Conservation (phyloP, 2,113 vertebrate species). For the Lepus timidus region DNA sequence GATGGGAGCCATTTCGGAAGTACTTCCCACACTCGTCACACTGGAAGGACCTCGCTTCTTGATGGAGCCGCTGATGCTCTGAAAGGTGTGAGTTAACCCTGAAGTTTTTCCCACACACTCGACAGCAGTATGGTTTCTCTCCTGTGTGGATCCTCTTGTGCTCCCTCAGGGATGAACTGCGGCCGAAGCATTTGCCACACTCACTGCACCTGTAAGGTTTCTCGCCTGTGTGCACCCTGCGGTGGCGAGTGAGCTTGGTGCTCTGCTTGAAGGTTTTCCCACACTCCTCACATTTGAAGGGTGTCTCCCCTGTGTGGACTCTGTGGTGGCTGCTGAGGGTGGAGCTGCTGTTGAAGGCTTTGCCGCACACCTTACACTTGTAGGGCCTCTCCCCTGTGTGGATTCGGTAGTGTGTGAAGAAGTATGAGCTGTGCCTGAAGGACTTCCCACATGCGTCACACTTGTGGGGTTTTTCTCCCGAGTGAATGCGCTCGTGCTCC, state of each 20-base stretch:
- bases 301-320: constrained; percentile 69
- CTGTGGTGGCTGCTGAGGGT: constrained; percentile 67
- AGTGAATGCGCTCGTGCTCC: constrained; percentile 48
- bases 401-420: constrained; percentile 49
- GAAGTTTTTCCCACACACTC: constrained; percentile 54
- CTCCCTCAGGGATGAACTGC: constrained; percentile 34
- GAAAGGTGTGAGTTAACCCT: constrained; percentile 29
- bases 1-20: constrained; percentile 39
- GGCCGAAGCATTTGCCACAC: constrained; percentile 30
- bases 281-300: constrained; percentile 48
- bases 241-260: constrained; percentile 50
- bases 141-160: constrained; percentile 63
- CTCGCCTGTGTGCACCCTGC: constrained; percentile 36
- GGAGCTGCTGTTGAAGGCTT: constrained; percentile 76
- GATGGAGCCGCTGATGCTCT: constrained; percentile 45
- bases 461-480: constrained; percentile 58
- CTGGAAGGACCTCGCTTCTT: not conserved
- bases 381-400: constrained; percentile 76
- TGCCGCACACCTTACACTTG: constrained; percentile 60
- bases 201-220: constrained; percentile 7
- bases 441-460: constrained; percentile 38
- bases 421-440: constrained; percentile 44
- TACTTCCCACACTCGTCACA: constrained; percentile 42
- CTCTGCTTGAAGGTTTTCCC: constrained; percentile 67
- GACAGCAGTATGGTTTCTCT: constrained; percentile 14